Conservation (phyloP, 2,888 invertebrate species). For the Clitarchus hookeri region DNA sequence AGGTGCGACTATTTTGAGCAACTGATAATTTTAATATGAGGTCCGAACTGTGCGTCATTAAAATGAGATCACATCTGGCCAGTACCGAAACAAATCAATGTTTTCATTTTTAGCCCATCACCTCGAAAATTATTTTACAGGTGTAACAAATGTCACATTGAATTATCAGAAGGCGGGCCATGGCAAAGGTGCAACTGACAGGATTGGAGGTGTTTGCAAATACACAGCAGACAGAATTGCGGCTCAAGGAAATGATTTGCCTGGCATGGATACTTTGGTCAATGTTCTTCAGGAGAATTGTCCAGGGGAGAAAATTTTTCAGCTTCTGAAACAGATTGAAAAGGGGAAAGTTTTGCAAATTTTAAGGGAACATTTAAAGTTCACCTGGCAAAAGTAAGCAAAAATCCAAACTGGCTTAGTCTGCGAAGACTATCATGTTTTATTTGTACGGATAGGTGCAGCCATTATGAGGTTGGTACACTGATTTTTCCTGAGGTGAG, state of each 20-base stretch:
- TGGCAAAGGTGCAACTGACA: not conserved
- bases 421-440: conserved; percentile 10
- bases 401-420: conserved; percentile 11
- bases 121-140: not conserved
- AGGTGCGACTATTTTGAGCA: too few relatives aligned
- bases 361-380: not conserved
- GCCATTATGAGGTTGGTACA: not conserved
- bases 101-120: not conserved
- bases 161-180: not conserved
- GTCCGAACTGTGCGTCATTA: not conserved
- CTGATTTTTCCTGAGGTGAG: too few relatives aligned
- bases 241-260: conserved; percentile 10
- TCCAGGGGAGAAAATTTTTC: not conserved
- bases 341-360: conserved; percentile 11
- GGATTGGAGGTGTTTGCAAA: not conserved
- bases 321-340: not conserved
- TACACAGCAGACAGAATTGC: conserved; percentile 1
- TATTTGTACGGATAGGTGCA: not conserved
- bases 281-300: conserved; percentile 4
- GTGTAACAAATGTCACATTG: conserved; percentile 4
- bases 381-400: not conserved
- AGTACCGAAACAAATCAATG: conserved; percentile 18
- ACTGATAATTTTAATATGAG: too few relatives aligned
- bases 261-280: not conserved
- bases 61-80: not conserved